Evolutionary conservation across 2,113 vertebrate species (phyloP), one percentile per base, ranked within the genome.

Genomic region (Semnornis frantzii): DNA sequence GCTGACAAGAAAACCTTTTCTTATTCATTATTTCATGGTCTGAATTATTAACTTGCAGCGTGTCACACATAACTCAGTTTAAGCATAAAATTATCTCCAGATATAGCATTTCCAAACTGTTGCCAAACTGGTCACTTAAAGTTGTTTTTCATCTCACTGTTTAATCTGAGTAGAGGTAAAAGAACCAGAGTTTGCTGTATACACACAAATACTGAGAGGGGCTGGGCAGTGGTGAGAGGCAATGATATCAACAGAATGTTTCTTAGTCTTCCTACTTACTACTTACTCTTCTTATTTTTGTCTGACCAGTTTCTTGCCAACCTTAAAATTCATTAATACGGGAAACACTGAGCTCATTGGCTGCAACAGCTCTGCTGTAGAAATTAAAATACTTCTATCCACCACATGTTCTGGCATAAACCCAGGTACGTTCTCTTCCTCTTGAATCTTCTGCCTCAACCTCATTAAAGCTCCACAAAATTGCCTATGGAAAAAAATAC

Each of bases 261-360:
- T 87, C 60, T 91, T 42, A 80, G 46, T 34, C 20, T 89, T 93
- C 87, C 57, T 82, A 92, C 48, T 66, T 92, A 78, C 57, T 82
- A 92, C 48, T 66, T 92, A 78, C 2, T 0, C 34, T 85, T 0
- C 34, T 85, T 4, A 1, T 42, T 39, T 90, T 91, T 85, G 62
- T 72, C 85, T 55, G 68, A 92, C 73, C 15, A 87, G 62, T 30
- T 90, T 85, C 52, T 83, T 92, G 69, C 48, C 76, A 85, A 83
- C 5, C 14, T 81, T 85, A 72, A 74, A 57, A 78, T 88, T 92
- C 80, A 91, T 92, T 88, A 90, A 75, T 58, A 78, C 3, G 21
- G 69, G 54, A 91, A 94, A 88, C 78, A 74, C 11, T 91, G 85
- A 94, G n/a, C 46, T 92, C 82, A 91, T 15, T 81, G 79, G 62